Base-by-base conservation (phyloP, 2,797 vertebrate species). In the Champsocephalus gunnari region DNA sequence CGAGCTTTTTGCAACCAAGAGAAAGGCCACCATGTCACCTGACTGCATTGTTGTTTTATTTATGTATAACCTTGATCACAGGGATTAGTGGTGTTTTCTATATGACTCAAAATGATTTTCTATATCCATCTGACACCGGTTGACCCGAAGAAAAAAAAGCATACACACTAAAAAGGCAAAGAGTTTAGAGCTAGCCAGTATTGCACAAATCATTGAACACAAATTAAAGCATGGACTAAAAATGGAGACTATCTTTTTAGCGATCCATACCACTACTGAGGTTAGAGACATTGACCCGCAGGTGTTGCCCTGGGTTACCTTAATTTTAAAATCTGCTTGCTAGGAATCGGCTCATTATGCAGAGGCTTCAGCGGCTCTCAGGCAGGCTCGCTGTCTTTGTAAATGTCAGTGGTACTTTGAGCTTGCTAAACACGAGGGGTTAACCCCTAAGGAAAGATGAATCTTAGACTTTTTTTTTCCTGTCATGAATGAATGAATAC, bases 1-100 rank as follows among this genome's bases (percentile, higher is more conserved):
- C 9, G 45, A 73, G 64, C 54, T 66, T 84, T 78, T 45, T 65
- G 64, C 79, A 56, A 38, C 44, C 6, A n/a, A 78, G 49, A 73
- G 65, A 73, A 76, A 24, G 44, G 32, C 51, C 12, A 7, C 56
- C 6, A 16, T 61, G 45, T 61, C 19, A 12, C 19, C 45, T 16
- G 71, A 51, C 50, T 4, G 43, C 1, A 24, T 56, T 38, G 34
- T 38, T 12, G n/a, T 2, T 66, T 64, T 54, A 13, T 68, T 59
- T 58, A 21, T 61, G 38, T 16, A 41, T 48, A 16, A 9, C 64
- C 19, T 71, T 73, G 74, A 75, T 51, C 49, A 54, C 50, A 58
- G n/a, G 68, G 64, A 79, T 9, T 54, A 1, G 9, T 53, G 38
- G 24, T 59, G 57, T 69, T 79, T 79, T 73, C 43, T 69, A 57